Evolutionary conservation across 2,797 vertebrate species (phyloP).

Genomic region (Todus mexicanus): DNA sequence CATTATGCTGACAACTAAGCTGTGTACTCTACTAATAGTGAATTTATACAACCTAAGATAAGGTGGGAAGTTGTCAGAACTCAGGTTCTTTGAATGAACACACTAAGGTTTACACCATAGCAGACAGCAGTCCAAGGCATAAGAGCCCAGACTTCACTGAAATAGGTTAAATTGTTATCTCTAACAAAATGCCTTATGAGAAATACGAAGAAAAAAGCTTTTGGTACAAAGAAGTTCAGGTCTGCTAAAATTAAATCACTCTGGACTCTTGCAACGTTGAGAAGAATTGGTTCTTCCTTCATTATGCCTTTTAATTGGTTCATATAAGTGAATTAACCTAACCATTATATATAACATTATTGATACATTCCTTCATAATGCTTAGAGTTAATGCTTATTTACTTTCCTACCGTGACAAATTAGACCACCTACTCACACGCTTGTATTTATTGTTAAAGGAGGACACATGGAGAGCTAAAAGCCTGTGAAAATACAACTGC

Average conservation of each 20-base stretch:
- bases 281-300: not conserved
- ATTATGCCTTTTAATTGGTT: not conserved
- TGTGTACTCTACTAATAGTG: not conserved
- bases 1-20: not conserved
- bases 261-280: not conserved
- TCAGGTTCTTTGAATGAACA: not conserved
- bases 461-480: slow-evolving; percentile 19
- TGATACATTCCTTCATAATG: slow-evolving; percentile 1
- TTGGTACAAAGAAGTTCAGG: not conserved
- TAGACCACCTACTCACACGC: slow-evolving; percentile 43
- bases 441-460: slow-evolving; percentile 11
- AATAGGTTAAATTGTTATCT: not conserved
- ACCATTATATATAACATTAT: slow-evolving; percentile 14
- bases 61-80: not conserved
- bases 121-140: not conserved
- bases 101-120: not conserved
- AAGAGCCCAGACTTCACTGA: not conserved
- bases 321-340: slow-evolving; percentile 11
- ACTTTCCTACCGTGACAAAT: slow-evolving; percentile 36
- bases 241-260: not conserved
- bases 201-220: not conserved
- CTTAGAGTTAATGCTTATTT: slow-evolving; percentile 12
- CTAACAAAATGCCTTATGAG: not conserved
- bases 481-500: not conserved
- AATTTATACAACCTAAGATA: not conserved